A percentile compares a stretch with the other conserved stretches of the same genome.
phyloP scores from a whole-genome alignment of 92 coral and sea anemone species.

The Galaxea fascicularis region DNA sequence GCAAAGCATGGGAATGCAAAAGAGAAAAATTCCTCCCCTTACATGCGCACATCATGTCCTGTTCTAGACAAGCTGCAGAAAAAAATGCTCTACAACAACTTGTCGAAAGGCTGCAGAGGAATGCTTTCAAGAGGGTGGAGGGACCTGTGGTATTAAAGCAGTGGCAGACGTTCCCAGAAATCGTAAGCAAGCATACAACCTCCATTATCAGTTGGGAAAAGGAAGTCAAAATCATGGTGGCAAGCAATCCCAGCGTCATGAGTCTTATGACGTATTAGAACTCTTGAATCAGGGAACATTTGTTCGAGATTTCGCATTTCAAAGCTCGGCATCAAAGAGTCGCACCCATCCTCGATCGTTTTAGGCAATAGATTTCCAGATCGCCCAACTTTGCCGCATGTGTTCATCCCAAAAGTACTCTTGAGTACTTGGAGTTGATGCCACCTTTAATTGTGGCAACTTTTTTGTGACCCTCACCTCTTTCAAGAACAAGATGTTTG shows the following conservation, averaged over 20 bases:
- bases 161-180: slow-evolving; percentile 69
- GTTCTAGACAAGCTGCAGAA: slow-evolving; percentile 47
- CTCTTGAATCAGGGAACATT: slow-evolving; percentile 64
- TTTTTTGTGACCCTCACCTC: slow-evolving; percentile 67
- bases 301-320: slow-evolving; percentile 69
- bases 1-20: slow-evolving; percentile 68
- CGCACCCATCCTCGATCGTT: slow-evolving; percentile 70
- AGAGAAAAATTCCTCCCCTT: slow-evolving; percentile 60
- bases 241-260: slow-evolving; percentile 41
- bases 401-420: slow-evolving; percentile 44
- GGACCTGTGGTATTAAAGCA: slow-evolving; percentile 57
- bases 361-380: slow-evolving; percentile 52
- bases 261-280: slow-evolving; percentile 60
- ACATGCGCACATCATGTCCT: slow-evolving; percentile 63
- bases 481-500: slow-evolving; percentile 56
- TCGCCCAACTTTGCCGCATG: slow-evolving; percentile 53
- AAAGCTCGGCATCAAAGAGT: slow-evolving; percentile 39
- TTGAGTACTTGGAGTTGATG: slow-evolving; percentile 67
- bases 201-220: slow-evolving; percentile 23
- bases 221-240: slow-evolving; percentile 5
- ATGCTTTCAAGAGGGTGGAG: slow-evolving; percentile 69
- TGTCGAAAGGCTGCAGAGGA: slow-evolving; percentile 67
- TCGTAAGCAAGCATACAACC: slow-evolving; percentile 60
- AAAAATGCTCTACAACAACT: slow-evolving; percentile 49
- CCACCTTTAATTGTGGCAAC: slow-evolving; percentile 71